Evolutionary conservation across 2,797 vertebrate species (phyloP), one percentile per base, ranked within the genome.

Genomic region (Pipistrellus kuhlii): DNA sequence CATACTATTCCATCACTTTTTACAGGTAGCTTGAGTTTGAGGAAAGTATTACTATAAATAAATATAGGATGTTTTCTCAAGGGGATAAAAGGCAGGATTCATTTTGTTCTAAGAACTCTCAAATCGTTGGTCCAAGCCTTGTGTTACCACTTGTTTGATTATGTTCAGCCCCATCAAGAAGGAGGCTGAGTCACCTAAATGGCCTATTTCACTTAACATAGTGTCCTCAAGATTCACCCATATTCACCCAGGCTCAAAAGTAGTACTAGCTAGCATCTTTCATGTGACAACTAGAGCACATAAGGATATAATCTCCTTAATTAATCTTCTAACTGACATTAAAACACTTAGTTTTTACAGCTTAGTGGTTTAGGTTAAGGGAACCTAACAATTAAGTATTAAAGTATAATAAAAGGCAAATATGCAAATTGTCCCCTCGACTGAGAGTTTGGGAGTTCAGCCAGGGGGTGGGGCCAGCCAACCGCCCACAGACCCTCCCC

Each of bases 1-100:
- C 68, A 78, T 11, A 41, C 23, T 59, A 90, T 88, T 96, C 92
- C 57, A 93, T 72, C 25, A 64, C 86, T 96, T 87, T 88, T 72
- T 30, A 62, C 12, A 95, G 57, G 85, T 90, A 95, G 80, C 75
- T 23, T 1, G 0, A 30, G 1, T 55, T 78, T 91, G 35, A 83
- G 41, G 17, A 82, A 91, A 77, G 2, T 12, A 10, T 71, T 85
- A 69, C 66, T 66, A 32, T 38, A 87, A 95, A 32, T 38, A 87
- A 95, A 68, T 59, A 57, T 8, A 71, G 46, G 32, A 85, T 38
- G 32, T 64, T 83, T 69, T 51, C 71, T 84, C 48, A 66, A 83
- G 46, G 72, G 84, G 9, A 41, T 41, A 64, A 48, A 87, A 95
- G 8, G 8, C 21, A 88, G 35, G 17, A 18, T 35, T 72, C 38